A percentile compares a stretch with the other conserved stretches of the same genome.
These are phyloP conservation scores for Polyommatus iphigenia DNA, from an alignment of 2,888 invertebrate genomes.

Conservation along the genomic window DNA sequence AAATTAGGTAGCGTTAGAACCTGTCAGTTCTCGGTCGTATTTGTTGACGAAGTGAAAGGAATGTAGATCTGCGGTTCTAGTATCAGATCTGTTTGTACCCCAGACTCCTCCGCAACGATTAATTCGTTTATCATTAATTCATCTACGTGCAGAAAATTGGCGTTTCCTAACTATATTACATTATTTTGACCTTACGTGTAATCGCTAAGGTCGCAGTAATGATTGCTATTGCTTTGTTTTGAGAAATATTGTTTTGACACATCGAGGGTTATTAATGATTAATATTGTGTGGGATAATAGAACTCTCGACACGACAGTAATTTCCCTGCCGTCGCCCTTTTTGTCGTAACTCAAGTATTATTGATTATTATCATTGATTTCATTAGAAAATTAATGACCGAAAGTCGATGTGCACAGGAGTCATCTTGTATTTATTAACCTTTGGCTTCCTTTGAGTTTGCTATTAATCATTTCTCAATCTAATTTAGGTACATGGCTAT, in stretches of 20 bases:
- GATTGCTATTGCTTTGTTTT: conserved; percentile 45
- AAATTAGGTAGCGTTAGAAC: conserved; percentile 47
- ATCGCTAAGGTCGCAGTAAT: conserved; percentile 45
- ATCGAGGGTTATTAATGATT: conserved; percentile 22
- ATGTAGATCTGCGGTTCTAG: conserved; percentile 35
- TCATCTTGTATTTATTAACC: conserved; percentile 16
- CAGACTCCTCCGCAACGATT: neutral
- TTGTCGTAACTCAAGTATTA: conserved; percentile 5
- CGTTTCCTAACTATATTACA: conserved; percentile 45
- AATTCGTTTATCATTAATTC: conserved; percentile 14
- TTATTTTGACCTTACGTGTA: conserved; percentile 48
- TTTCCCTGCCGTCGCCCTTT: conserved; percentile 1
- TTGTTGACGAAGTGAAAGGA: conserved; percentile 57
- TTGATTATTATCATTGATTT: conserved; percentile 22
- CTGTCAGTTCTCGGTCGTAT: conserved; percentile 52
- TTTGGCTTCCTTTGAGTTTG: neutral
- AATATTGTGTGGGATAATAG: neutral
- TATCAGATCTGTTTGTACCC: conserved; percentile 21
- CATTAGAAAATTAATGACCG: conserved; percentile 15
- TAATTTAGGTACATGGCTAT: neutral
- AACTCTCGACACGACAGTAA: neutral
- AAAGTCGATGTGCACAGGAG: conserved; percentile 11
- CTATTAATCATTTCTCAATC: conserved; percentile 9
- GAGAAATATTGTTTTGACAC: conserved; percentile 41
- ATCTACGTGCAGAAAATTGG: conserved; percentile 40